These are phyloP conservation scores for Scelioninae gen. 1 DNA, from an alignment of 2,888 invertebrate genomes.

Conservation along the genomic window DNA sequence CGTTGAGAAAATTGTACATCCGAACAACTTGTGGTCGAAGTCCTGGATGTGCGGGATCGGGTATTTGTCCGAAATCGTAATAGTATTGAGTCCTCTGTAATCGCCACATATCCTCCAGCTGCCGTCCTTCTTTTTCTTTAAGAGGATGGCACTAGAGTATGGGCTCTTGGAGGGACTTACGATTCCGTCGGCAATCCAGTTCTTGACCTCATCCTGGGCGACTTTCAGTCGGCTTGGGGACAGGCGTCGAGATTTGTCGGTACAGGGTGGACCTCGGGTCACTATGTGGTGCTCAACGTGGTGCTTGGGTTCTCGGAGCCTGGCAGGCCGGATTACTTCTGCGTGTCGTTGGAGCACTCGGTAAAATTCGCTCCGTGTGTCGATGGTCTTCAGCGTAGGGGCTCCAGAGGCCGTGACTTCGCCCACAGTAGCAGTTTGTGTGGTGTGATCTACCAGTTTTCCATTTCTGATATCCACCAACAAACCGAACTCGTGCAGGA, in stretches of 20 bases:
- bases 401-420: too few species aligned
- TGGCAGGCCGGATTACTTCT: neutral
- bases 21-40: conserved; percentile 1
- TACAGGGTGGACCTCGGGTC: conserved; percentile 1
- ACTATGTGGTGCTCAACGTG: neutral
- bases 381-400: neutral
- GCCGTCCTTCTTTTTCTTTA: conserved; percentile 3
- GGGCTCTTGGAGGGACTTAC: too few species aligned
- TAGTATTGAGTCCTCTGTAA: conserved; percentile 9
- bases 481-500: conserved; percentile 64
- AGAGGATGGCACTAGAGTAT: too few species aligned
- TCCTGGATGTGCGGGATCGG: neutral
- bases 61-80: conserved; percentile 11
- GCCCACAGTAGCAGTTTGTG: neutral
- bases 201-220: neutral
- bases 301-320: neutral
- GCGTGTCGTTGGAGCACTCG: neutral
- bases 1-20: neutral
- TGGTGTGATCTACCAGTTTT: conserved; percentile 67
- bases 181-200: conserved; percentile 16
- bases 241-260: neutral
- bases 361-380: neutral
- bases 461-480: conserved; percentile 17
- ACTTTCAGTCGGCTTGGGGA: neutral
- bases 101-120: conserved; percentile 19